Conservation (phyloP, 2,797 vertebrate genomes). For the Epinephelus malabaricus region DNA sequence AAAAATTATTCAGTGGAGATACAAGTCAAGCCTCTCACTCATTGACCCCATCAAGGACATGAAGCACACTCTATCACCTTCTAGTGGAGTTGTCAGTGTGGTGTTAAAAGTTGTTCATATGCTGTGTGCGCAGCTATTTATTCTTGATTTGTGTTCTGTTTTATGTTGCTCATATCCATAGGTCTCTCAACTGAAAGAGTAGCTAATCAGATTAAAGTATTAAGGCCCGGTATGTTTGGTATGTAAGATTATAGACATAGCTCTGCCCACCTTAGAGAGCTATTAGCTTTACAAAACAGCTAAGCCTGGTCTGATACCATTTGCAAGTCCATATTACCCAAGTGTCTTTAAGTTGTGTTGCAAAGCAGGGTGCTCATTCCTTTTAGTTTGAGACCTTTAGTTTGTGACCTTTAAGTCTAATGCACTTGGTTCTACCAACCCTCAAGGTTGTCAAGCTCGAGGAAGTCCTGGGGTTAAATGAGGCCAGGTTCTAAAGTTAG, state of each 20-base stretch:
- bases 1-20: slow-evolving; percentile 31
- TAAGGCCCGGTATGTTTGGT: slow-evolving; percentile 71
- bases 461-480: not conserved
- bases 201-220: slow-evolving; percentile 78
- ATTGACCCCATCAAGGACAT: not conserved
- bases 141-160: not conserved
- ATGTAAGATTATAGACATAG: slow-evolving; percentile 72
- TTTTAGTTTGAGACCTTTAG: not conserved
- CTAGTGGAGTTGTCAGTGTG: not conserved
- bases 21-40: not conserved
- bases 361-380: not conserved
- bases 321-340: slow-evolving; percentile 1
- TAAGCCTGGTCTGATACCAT: slow-evolving; percentile 17
- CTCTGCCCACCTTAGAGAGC: slow-evolving; percentile 49
- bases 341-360: not conserved
- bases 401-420: not conserved
- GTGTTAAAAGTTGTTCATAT: not conserved
- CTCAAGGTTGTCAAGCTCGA: slow-evolving; percentile 23
- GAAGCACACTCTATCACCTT: not conserved
- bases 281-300: slow-evolving; percentile 42
- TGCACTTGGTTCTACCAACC: not conserved
- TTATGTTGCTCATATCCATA: slow-evolving; percentile 47
- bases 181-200: slow-evolving; percentile 54
- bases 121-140: not conserved
- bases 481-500: slow-evolving; percentile 60